Evolutionary conservation across 2,797 vertebrate species (phyloP).

Genomic region (Hydrolagus colliei): DNA sequence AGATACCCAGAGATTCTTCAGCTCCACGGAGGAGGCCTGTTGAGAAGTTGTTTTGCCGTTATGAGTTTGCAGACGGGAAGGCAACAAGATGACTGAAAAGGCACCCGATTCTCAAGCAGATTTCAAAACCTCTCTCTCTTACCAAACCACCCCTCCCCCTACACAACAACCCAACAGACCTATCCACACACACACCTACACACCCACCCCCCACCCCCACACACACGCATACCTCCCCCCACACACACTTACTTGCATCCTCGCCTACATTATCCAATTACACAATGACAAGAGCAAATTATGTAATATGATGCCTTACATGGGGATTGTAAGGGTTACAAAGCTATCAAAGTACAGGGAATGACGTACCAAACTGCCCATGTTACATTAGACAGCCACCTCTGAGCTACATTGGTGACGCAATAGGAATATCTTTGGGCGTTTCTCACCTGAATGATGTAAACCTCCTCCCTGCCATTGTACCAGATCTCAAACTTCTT

Average conservation of each 20-base stretch:
- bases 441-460: conserved; percentile 80
- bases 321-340: too few species aligned
- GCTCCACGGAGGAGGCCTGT: conserved; percentile 83
- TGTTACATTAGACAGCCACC: too few species aligned
- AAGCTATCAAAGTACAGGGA: too few species aligned
- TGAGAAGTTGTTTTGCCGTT: not conserved
- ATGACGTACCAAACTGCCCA: too few species aligned
- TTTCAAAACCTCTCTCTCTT: too few species aligned
- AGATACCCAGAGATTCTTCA: conserved; percentile 88
- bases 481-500: conserved; percentile 95
- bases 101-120: too few species aligned
- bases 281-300: too few species aligned
- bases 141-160: not conserved
- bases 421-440: not conserved
- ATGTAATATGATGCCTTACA: too few species aligned
- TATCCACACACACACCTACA: too few species aligned
- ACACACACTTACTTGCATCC: not conserved
- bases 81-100: not conserved
- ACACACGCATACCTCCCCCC: not conserved
- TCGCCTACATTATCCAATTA: too few species aligned
- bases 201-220: not conserved
- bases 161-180: not conserved
- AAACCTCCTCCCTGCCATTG: conserved; percentile 85
- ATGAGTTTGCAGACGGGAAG: not conserved
- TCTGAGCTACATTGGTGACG: too few species aligned